A percentile compares a stretch with the other conserved stretches of the same genome.
phyloP scores from a whole-genome alignment of 2,888 invertebrate species.

The Macrophya annulata region DNA sequence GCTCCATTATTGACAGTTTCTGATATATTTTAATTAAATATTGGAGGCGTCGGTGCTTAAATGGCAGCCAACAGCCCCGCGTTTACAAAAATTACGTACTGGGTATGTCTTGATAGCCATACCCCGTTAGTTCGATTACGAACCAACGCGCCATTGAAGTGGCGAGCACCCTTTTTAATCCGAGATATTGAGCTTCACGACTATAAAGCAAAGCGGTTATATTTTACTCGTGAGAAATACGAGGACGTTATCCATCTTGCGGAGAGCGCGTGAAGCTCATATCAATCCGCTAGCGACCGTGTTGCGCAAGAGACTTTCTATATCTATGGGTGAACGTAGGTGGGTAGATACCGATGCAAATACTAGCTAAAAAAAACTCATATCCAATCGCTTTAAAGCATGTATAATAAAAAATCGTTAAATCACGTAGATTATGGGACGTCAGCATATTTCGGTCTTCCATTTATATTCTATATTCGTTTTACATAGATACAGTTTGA shows the following conservation, averaged over 20 bases:
- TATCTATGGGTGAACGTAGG: neutral
- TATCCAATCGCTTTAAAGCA: neutral
- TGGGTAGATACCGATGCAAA: neutral
- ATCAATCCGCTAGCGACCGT: neutral
- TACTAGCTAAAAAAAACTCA: neutral
- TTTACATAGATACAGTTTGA: neutral
- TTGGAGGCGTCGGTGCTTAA: conserved; percentile 85
- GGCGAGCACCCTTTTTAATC: conserved; percentile 82
- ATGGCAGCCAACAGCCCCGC: conserved; percentile 88
- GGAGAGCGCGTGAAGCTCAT: neutral
- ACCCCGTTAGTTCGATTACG: conserved; percentile 84
- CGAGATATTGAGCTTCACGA: neutral
- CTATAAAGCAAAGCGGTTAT: neutral
- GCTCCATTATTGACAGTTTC: neutral
- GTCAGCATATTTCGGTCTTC: neutral
- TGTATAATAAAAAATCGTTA: neutral
- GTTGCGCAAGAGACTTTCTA: neutral
- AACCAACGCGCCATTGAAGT: conserved; percentile 86
- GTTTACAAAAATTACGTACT: conserved; percentile 89
- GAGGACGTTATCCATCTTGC: conserved; percentile 13
- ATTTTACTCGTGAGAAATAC: conserved; percentile 30
- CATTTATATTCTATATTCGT: neutral
- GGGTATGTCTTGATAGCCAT: conserved; percentile 94
- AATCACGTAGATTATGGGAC: neutral
- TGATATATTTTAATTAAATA: neutral